Base-by-base conservation (phyloP, 2,888 invertebrate species). In the Julus scanicus region DNA sequence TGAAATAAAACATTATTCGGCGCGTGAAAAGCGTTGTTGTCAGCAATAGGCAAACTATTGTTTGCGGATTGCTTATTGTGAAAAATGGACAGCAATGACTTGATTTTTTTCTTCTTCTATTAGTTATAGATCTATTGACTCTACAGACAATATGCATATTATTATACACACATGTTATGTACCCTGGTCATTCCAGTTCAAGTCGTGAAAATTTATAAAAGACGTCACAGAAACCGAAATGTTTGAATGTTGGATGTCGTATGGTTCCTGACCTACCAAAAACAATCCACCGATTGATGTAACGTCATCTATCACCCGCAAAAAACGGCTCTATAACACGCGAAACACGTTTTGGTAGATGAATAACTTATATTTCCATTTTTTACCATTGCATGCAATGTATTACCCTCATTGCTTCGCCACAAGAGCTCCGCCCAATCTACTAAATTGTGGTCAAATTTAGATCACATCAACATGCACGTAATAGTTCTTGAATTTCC, bases 81-180 rank as follows among this genome's bases (percentile, higher is more conserved):
- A 57, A 57, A 57, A 15, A 57, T 57, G 57, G 57, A 57, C 57
- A 57, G 11, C 57, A 15, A 57, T 57, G 57, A 57, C 57, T 57
- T 13, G 49, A 11, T 49, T 49, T 57, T 57, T 57, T 57, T 57
- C 57, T 49, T 17, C 57, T 57, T 57, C 57, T 57, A 57, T 57
- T 57, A 57, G 17, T 57, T 57, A 57, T 57, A 57, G 57, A 57
- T 57, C 57, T 57, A 57, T 57, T 57, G 57, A 57, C 57, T 57
- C 13, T 57, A 57, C 57, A 17, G 57, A 57, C 57, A 57, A 57
- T 57, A 57, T 57, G 57, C 57, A 57, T 57, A 57, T 57, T 49
- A 49, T 49, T 57, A 57, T 9, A 57, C 57, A 57, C 57, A 57
- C 57, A 57, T 57, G 17, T 57, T 57, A 57, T 57, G 57, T 57